These are phyloP conservation scores for Tokudaia muenninki DNA, from an alignment of 2,797 vertebrate species.

Conservation along the genomic window DNA sequence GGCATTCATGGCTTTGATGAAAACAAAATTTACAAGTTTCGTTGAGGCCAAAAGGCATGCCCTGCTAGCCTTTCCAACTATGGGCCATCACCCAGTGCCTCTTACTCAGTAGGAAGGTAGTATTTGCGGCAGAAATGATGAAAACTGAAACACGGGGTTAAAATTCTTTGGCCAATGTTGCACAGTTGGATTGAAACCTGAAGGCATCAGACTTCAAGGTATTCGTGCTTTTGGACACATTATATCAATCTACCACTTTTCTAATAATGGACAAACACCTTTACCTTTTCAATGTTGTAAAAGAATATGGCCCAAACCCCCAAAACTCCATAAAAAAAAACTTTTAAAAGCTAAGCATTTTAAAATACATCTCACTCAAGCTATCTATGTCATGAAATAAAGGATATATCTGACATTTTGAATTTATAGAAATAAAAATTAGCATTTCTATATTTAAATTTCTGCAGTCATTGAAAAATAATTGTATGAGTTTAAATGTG, in stretches of 20 bases:
- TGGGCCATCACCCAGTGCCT: not conserved
- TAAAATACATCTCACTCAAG: not conserved
- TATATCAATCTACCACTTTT: not conserved
- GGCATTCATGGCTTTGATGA: not conserved
- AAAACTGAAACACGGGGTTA: not conserved
- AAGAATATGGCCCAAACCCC: not conserved
- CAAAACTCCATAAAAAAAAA: not conserved
- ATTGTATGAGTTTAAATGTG: not conserved
- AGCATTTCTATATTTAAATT: not conserved
- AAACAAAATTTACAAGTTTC: conserved; percentile 27
- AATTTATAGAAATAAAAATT: not conserved
- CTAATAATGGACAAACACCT: not conserved
- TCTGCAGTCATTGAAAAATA: not conserved
- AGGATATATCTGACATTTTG: not conserved
- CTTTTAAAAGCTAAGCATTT: not conserved
- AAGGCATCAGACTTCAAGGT: not conserved
- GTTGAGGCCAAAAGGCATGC: not conserved
- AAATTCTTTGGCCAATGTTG: not conserved
- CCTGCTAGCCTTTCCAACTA: not conserved
- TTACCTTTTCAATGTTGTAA: conserved; percentile 2
- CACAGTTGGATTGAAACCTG: not conserved
- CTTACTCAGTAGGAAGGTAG: not conserved
- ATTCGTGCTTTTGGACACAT: not conserved
- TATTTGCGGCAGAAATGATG: not conserved
- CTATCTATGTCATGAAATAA: not conserved